phyloP scores from a whole-genome alignment of 2,888 invertebrate genomes.

The Acleris literana region DNA sequence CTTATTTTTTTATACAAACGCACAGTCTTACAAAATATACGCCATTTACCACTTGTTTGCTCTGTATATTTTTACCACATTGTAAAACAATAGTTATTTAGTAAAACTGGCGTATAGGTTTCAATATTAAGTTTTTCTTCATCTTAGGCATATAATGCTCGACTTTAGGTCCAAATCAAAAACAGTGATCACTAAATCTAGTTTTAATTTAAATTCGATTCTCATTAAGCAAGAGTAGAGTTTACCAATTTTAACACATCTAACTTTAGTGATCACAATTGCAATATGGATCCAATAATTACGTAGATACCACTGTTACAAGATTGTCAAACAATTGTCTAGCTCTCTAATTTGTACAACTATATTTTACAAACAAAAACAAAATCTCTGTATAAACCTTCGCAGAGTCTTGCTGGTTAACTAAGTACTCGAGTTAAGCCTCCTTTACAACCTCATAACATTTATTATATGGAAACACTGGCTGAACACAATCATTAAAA shows the following conservation, averaged over 20 bases:
- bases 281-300: slow-evolving; percentile 7
- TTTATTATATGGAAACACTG: slow-evolving; percentile 15
- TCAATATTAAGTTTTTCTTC: slow-evolving; percentile 18
- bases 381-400: slow-evolving; percentile 12
- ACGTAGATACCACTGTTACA: slow-evolving; percentile 24
- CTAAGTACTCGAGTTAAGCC: slow-evolving; percentile 52
- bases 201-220: too few relatives aligned
- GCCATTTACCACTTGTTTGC: not conserved
- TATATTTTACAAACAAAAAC: slow-evolving; percentile 29
- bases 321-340: slow-evolving; percentile 31
- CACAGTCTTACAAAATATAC: slow-evolving; percentile 4
- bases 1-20: slow-evolving; percentile 24
- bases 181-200: too few relatives aligned
- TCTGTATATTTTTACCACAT: too few relatives aligned
- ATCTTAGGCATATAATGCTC: slow-evolving; percentile 22
- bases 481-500: slow-evolving; percentile 10
- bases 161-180: not conserved
- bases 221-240: too few relatives aligned
- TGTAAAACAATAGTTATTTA: too few relatives aligned
- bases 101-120: slow-evolving; percentile 5
- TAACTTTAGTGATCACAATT: too few relatives aligned
- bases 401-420: slow-evolving; percentile 53
- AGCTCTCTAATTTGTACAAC: slow-evolving; percentile 36
- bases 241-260: too few relatives aligned
- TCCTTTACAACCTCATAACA: slow-evolving; percentile 28